Conservation (phyloP, 2,113 vertebrate genomes). For the Microtus ochrogaster region DNA sequence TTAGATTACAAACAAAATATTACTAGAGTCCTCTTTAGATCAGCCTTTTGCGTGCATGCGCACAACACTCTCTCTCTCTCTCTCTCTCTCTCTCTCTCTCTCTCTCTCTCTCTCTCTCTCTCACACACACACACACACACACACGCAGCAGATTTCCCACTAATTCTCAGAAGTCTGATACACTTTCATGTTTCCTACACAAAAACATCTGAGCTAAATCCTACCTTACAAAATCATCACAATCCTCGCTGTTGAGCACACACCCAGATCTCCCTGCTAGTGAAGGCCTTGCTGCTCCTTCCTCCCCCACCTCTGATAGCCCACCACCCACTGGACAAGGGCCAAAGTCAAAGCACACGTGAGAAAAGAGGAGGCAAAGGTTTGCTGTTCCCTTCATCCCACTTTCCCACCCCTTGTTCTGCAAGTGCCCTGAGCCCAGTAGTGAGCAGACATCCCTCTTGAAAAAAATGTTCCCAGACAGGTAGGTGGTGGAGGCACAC, state of each 20-base stretch:
- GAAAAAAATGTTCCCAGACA: neutral
- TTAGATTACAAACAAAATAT: no score
- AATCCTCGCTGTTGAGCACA: neutral
- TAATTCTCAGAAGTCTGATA: neutral
- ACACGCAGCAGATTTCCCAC: neutral
- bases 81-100: no score
- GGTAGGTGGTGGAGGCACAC: neutral
- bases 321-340: neutral
- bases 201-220: neutral
- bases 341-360: neutral
- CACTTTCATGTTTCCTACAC: neutral
- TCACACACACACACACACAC: constrained; percentile 32
- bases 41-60: constrained; percentile 67
- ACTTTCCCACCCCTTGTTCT: neutral
- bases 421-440: neutral
- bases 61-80: no score
- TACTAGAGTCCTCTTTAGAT: constrained; percentile 69
- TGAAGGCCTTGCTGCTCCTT: neutral
- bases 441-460: neutral
- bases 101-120: no score
- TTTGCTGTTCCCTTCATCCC: neutral
- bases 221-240: neutral
- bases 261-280: neutral
- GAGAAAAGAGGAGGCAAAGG: neutral
- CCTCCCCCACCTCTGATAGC: neutral